Percentiles rank a stretch among this genome's conserved stretches.
phyloP scores from a whole-genome alignment of 2,888 invertebrate species.

The Odontocerum albicorne region DNA sequence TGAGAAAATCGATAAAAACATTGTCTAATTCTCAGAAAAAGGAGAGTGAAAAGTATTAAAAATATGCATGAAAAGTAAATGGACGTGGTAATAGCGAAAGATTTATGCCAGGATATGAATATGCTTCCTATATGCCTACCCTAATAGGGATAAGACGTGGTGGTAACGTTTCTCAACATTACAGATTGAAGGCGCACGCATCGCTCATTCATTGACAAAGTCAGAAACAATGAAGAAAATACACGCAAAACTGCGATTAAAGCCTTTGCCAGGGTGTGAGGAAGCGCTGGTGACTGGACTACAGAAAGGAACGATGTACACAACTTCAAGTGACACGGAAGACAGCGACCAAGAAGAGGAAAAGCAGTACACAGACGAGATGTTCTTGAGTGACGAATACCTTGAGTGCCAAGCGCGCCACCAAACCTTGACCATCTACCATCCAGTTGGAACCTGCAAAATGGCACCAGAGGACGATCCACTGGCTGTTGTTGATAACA shows the following conservation, averaged over 20 bases:
- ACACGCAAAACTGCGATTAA: slow-evolving; percentile 65
- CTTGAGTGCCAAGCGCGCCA: slow-evolving; percentile 75
- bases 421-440: slow-evolving; percentile 79
- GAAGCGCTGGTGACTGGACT: slow-evolving; percentile 2
- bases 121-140: too few relatives aligned
- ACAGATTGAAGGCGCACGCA: slow-evolving; percentile 74
- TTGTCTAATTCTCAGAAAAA: too few relatives aligned
- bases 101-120: too few relatives aligned
- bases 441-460: slow-evolving; percentile 79
- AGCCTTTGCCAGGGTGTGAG: slow-evolving; percentile 67
- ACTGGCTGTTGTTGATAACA: slow-evolving; percentile 69
- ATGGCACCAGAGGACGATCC: slow-evolving; percentile 66
- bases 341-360: not conserved
- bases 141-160: too few relatives aligned
- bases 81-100: too few relatives aligned
- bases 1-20: too few relatives aligned
- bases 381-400: slow-evolving; percentile 71
- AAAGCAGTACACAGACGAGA: slow-evolving; percentile 43
- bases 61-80: too few relatives aligned
- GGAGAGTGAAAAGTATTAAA: too few relatives aligned
- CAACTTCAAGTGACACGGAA: not conserved
- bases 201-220: slow-evolving; percentile 62
- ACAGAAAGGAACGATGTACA: not conserved
- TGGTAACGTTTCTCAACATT: too few relatives aligned
- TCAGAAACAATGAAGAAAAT: slow-evolving; percentile 62